Percentiles rank a stretch among this genome's conserved stretches.
These are phyloP conservation scores for Zaprionus africanus DNA, from an alignment of 1,140 invertebrate genomes.

Conservation along the genomic window DNA sequence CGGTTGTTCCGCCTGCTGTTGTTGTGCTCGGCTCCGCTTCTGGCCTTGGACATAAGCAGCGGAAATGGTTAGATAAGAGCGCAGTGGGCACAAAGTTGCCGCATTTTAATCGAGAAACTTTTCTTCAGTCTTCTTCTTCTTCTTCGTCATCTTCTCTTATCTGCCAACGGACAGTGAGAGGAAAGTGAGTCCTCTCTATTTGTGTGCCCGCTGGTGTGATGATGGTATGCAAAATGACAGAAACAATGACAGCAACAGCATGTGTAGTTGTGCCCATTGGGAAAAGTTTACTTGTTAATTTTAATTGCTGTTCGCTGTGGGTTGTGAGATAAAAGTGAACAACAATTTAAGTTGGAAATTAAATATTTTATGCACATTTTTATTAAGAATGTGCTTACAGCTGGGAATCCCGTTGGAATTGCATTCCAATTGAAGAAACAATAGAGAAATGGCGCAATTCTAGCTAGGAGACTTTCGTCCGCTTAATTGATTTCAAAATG, in stretches of 20 bases:
- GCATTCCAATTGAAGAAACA: too few relatives aligned
- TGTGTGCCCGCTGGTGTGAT: slow-evolving; percentile 1
- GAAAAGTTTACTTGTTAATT: slow-evolving; percentile 20
- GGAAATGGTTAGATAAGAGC: slow-evolving; percentile 71
- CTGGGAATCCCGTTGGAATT: background rate
- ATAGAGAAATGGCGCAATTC: too few relatives aligned
- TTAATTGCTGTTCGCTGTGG: slow-evolving; percentile 22
- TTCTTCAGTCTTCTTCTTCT: slow-evolving; percentile 31
- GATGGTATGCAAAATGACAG: slow-evolving; percentile 6
- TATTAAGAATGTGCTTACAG: background rate
- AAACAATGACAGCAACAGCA: slow-evolving; percentile 52
- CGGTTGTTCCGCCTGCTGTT: slow-evolving; percentile 42
- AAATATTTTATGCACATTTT: background rate
- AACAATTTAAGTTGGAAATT: background rate
- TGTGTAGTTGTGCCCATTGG: slow-evolving; percentile 10
- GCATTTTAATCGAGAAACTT: slow-evolving; percentile 77
- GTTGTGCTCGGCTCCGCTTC: slow-evolving; percentile 42
- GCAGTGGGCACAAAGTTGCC: slow-evolving; percentile 70
- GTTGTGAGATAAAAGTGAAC: background rate
- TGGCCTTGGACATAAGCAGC: slow-evolving; percentile 61
- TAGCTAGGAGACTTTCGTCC: fast-evolving
- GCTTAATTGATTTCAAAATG: too few relatives aligned
- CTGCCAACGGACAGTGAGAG: slow-evolving; percentile 9
- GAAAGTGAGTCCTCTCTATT: background rate
- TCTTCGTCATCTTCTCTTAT: slow-evolving; percentile 4